Percentiles rank a stretch among this genome's conserved stretches.
Conservation (phyloP, 2,888 invertebrate species). For the Ectemnius lituratus region DNA sequence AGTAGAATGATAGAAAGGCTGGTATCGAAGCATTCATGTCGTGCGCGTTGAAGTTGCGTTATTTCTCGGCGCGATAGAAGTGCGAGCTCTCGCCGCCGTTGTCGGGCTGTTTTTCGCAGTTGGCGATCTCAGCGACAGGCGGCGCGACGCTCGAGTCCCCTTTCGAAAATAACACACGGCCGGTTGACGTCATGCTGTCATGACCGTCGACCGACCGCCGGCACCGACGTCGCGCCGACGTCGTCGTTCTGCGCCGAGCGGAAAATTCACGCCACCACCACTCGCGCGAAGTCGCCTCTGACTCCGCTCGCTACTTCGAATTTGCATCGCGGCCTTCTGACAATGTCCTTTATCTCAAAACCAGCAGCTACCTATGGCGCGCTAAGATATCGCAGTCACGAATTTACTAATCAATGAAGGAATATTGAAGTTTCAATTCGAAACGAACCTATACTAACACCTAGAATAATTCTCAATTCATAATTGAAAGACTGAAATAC, state of each 20-base stretch:
- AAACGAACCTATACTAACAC: no score
- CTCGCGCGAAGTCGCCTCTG: slow-evolving; percentile 15
- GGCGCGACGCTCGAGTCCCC: slow-evolving; percentile 68
- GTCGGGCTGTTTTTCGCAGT: slow-evolving; percentile 51
- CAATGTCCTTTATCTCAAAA: not conserved
- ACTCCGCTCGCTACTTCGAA: not conserved
- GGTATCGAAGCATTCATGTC: slow-evolving; percentile 27
- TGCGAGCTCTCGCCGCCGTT: slow-evolving; percentile 30
- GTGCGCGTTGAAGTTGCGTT: slow-evolving; percentile 37
- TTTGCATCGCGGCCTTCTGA: not conserved
- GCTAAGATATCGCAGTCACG: no score
- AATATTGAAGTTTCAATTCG: no score
- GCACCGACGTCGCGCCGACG: slow-evolving; percentile 79
- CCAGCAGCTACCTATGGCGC: no score
- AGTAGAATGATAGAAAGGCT: slow-evolving; percentile 24
- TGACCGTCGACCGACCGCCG: slow-evolving; percentile 71
- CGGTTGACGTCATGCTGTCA: slow-evolving; percentile 76
- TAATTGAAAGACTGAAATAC: no score
- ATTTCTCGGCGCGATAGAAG: slow-evolving; percentile 53
- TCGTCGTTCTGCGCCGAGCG: slow-evolving; percentile 79
- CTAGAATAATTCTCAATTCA: no score
- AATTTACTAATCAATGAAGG: no score
- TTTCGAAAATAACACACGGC: slow-evolving; percentile 77
- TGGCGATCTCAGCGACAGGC: slow-evolving; percentile 49
- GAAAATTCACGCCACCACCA: slow-evolving; percentile 42